Base-by-base conservation (phyloP, 2,888 invertebrate genomes). In the Chrysomela aeneicollis region DNA sequence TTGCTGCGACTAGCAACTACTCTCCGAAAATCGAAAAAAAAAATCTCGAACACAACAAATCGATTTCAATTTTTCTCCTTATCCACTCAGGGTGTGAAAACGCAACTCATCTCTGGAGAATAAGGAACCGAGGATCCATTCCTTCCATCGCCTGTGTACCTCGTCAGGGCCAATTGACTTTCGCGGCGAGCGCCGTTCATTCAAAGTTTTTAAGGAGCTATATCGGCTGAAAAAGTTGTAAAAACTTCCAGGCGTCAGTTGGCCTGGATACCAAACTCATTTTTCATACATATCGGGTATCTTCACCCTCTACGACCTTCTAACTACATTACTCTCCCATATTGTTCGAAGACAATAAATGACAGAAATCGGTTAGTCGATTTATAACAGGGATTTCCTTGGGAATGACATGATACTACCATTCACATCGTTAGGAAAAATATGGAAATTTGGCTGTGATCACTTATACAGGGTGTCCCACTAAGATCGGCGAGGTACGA, bases 231-330 rank as follows among this genome's bases (percentile, higher is more conserved):
- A 49, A 49, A 49, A 21, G 12, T 49, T 49, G 49, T 49, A 22
- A 22, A 49, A 49, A 49, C 21, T 49, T 49, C 22, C 2, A 4
- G 12, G 8, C 49, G 49, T 49, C 49, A 49, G 49, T 15, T 49
- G 49, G 21, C 22, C n/a, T 21, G 49, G 49, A 49, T 49, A 17
- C 49, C 21, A 49, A 19, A 49, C 19, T 49, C 49, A 49, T 49
- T 49, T 49, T 49, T 49, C 49, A 49, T 49, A 49, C 22, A 19
- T 49, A 10, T 12, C 22, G 17, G 15, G 21, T 21, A 22, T 19
- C 21, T 21, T 49, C 22, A 12, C 49, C 49, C 22, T 2, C 19
- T 17, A 5, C 2, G 49, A 4, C 19, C 19, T 18, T 12, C 22
- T 2, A 49, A 22, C 5, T 35, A 10, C 9, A 35, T 35, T 35